Percentiles rank a stretch among this genome's conserved stretches.
Conservation (phyloP, 2,797 vertebrate species). For the Smutsia temminckii region DNA sequence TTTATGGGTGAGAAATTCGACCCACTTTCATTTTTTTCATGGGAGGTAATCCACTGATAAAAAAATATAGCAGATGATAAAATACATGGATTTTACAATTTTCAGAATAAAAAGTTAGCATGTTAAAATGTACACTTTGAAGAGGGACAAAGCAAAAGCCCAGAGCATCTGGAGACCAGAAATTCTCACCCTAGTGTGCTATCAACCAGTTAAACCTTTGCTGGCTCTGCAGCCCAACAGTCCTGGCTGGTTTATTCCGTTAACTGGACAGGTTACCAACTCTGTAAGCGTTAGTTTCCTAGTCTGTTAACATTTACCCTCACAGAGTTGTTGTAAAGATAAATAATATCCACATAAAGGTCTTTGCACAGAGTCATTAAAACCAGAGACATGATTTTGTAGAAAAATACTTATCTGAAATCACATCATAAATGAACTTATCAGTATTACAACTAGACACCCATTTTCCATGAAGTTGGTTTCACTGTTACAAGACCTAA, state of each 20-base stretch:
- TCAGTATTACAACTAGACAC: not conserved
- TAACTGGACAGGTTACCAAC: not conserved
- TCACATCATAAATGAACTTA: not conserved
- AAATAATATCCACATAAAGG: not conserved
- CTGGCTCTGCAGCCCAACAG: not conserved
- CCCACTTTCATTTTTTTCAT: not conserved
- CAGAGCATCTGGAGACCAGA: not conserved
- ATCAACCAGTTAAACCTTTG: not conserved
- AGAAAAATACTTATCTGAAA: constrained; percentile 38
- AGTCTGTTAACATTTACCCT: not conserved
- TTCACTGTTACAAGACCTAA: constrained; percentile 11
- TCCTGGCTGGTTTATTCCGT: not conserved
- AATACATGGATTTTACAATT: not conserved
- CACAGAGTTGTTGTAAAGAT: not conserved
- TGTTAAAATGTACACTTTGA: constrained; percentile 26
- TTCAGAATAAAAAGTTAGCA: not conserved
- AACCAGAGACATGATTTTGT: constrained; percentile 24
- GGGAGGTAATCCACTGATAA: not conserved
- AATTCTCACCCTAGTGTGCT: not conserved
- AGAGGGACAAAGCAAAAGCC: constrained; percentile 28
- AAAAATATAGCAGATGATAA: not conserved
- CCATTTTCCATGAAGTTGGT: not conserved
- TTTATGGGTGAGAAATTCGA: not conserved
- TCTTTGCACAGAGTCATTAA: constrained; percentile 10
- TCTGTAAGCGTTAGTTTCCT: not conserved